These are phyloP conservation scores for Dryomyza anilis DNA, from an alignment of 2,888 invertebrate species.

Conservation along the genomic window DNA sequence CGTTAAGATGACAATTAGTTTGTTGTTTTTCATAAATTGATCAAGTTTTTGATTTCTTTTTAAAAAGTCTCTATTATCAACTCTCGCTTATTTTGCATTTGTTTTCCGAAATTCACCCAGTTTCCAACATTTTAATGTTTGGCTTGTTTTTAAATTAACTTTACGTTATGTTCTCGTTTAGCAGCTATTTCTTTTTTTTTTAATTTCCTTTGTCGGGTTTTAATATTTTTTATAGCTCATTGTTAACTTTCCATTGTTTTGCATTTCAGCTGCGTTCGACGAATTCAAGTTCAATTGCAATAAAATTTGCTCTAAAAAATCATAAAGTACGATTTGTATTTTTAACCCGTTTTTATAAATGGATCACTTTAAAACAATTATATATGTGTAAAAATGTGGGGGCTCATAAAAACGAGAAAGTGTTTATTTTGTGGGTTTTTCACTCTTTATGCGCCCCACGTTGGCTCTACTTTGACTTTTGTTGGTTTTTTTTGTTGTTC, in stretches of 20 bases:
- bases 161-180: not conserved
- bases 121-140: conserved; percentile 10
- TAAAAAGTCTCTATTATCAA: too few species aligned
- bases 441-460: too few species aligned
- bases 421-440: not conserved
- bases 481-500: too few species aligned
- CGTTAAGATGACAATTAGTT: too few species aligned
- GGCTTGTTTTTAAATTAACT: not conserved
- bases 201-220: not conserved
- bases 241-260: conserved; percentile 21
- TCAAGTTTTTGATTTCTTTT: too few species aligned
- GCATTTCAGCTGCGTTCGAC: not conserved
- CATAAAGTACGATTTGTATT: too few species aligned
- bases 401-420: not conserved
- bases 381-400: not conserved
- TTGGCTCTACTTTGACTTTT: not conserved
- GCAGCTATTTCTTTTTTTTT: not conserved
- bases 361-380: not conserved
- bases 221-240: not conserved
- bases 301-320: too few species aligned
- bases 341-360: too few species aligned
- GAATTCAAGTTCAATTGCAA: conserved; percentile 21
- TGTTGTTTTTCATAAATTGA: too few species aligned
- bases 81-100: too few species aligned
- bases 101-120: not conserved